A percentile compares a stretch with the other conserved stretches of the same genome.
Evolutionary conservation across 1,140 invertebrate species (phyloP).

Genomic region (Drosophila kikkawai): DNA sequence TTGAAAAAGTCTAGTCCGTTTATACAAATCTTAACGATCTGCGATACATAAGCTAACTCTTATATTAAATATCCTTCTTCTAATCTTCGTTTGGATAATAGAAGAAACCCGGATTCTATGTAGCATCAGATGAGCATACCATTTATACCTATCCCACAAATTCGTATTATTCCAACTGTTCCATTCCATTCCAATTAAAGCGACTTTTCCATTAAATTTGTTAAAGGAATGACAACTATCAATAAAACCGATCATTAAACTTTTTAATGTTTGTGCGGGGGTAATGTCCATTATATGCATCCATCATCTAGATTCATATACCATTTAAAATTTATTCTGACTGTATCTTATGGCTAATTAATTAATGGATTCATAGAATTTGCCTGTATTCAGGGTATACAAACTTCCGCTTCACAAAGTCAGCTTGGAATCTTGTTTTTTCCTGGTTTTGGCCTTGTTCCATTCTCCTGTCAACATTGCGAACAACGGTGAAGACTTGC

Average conservation of each 20-base stretch:
- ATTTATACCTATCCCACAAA: not conserved
- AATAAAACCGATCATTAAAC: not conserved
- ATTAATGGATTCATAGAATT: not conserved
- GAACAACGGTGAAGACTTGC: conserved; percentile 18
- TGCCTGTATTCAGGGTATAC: not conserved
- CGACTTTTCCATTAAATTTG: not conserved
- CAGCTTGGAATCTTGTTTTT: conserved; percentile 4
- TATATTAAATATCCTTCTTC: no score
- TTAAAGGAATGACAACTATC: no score
- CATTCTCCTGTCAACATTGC: conserved; percentile 27
- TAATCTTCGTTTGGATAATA: no score
- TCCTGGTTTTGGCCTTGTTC: conserved; percentile 13
- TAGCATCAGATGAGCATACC: no score
- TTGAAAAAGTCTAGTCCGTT: no score
- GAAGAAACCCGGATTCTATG: no score
- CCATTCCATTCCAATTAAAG: not conserved
- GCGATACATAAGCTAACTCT: no score
- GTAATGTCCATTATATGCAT: no score
- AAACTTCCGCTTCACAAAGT: not conserved
- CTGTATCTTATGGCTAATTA: not conserved
- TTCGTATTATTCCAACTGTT: not conserved
- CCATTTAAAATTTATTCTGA: not conserved
- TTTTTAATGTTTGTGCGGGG: no score
- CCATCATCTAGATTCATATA: not conserved
- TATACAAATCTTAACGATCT: no score